Evolutionary conservation across 2,888 invertebrate genomes (phyloP).

Genomic region (Nesidiocoris tenuis): DNA sequence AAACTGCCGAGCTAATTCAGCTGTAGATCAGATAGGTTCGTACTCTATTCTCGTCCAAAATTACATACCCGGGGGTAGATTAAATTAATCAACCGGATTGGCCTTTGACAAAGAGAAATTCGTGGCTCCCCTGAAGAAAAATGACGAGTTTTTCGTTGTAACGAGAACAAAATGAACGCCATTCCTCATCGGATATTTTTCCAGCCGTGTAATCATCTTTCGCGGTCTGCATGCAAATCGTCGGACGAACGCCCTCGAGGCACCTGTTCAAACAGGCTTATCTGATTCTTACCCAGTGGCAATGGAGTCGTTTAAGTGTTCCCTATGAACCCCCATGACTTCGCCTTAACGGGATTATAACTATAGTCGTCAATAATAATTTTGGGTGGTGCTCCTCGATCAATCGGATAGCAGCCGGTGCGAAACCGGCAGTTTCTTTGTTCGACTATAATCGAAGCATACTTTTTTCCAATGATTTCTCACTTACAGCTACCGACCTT

Average conservation of each 20-base stretch:
- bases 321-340: background rate
- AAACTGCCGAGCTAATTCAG: too few relatives aligned
- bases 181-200: background rate
- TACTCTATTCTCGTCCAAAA: too few relatives aligned
- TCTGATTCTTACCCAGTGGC: constrained; percentile 1
- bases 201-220: constrained; percentile 6
- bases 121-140: background rate
- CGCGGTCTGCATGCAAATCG: background rate
- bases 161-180: background rate
- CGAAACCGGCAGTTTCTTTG: background rate
- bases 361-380: background rate
- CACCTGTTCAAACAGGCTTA: constrained; percentile 1
- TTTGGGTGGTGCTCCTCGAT: background rate
- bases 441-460: background rate
- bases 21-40: too few relatives aligned
- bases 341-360: background rate
- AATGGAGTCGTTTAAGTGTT: background rate
- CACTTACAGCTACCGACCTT: too few relatives aligned
- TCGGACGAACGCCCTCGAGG: constrained; percentile 6
- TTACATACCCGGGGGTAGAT: background rate
- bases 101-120: background rate
- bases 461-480: too few relatives aligned
- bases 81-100: background rate
- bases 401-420: background rate
- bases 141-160: background rate